Evolutionary conservation across 2,113 vertebrate genomes (phyloP), one percentile per base, ranked within the genome.

Genomic region (Corythoichthys intestinalis): DNA sequence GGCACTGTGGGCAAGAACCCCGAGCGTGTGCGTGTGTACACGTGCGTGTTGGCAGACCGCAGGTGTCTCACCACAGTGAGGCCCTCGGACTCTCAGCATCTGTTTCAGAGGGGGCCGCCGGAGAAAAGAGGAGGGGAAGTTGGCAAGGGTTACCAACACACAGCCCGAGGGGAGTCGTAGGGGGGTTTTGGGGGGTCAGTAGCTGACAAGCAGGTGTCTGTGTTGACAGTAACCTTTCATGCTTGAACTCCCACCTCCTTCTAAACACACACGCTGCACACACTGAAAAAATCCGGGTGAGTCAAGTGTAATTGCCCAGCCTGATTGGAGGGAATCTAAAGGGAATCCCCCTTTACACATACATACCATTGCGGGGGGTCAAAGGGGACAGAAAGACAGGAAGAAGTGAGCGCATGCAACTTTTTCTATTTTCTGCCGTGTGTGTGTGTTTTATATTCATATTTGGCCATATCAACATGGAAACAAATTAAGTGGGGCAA

Each of bases 21-120:
- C 81, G 68, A 50, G 72, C 74, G 70, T 73, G 80, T 72, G 67
- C 65, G 69, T 76, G 65, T 66, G 54, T 64, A 76, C 69, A 69
- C 61, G 53, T 46, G 58, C 68, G 68, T 82, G 81, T 85, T 91
- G 86, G 90, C 90, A 78, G 87, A 83, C 76, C 90, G 83, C 95
- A 97, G 95, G 95, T 97, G 95, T 93, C 88, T 78, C 85, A 34
- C 69, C 67, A 47, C 50, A 6, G 76, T 81, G 86, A 8, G 9
- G 50, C 88, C 85, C 87, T 66, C 77, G 8, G 14, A 82, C 81
- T 86, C 79, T 75, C 83, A 62, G 88, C 93, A 93, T 91, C 83
- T 91, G 89, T 84, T 74, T 72, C 81, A 74, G 92, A 76, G 71
- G 83, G 80, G 59, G 80, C 76, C 56, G 76, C 59, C 60, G 0